Conservation (phyloP, 1,140 invertebrate genomes). For the Meloidogyne hapla region DNA sequence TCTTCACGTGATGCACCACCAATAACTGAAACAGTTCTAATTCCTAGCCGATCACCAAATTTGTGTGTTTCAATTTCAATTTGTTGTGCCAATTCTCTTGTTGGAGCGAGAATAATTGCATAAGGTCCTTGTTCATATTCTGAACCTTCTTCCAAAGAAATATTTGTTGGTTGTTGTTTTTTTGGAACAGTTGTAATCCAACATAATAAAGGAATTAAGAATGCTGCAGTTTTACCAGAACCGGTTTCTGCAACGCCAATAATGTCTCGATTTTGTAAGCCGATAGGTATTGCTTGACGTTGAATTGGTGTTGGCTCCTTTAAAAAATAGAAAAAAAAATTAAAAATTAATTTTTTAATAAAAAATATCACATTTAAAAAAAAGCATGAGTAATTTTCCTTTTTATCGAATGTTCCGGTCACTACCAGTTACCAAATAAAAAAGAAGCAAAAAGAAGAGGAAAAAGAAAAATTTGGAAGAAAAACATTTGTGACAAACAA, state of each 20-base stretch:
- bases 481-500: background rate
- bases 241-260: constrained; percentile 99
- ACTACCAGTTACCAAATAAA: background rate
- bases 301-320: constrained; percentile 96
- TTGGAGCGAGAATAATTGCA: constrained; percentile 96
- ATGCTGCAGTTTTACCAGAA: constrained; percentile 96
- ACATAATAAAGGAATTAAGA: constrained; percentile 90
- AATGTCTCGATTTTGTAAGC: constrained; percentile 94
- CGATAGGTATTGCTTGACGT: constrained; percentile 97
- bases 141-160: constrained; percentile 65
- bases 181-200: constrained; percentile 97
- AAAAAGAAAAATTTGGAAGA: background rate
- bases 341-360: background rate
- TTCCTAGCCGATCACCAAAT: constrained; percentile 89
- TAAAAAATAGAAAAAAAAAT: constrained; percentile 51
- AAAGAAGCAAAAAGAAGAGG: background rate
- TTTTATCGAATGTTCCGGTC: background rate
- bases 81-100: constrained; percentile 96
- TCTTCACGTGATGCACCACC: constrained; percentile 95
- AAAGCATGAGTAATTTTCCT: too few relatives aligned
- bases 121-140: constrained; percentile 86
- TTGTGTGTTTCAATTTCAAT: constrained; percentile 98
- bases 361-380: too few relatives aligned
- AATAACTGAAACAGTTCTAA: constrained; percentile 94
- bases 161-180: constrained; percentile 70